phyloP scores from a whole-genome alignment of 2,113 vertebrate species.

The Galemys pyrenaicus region DNA sequence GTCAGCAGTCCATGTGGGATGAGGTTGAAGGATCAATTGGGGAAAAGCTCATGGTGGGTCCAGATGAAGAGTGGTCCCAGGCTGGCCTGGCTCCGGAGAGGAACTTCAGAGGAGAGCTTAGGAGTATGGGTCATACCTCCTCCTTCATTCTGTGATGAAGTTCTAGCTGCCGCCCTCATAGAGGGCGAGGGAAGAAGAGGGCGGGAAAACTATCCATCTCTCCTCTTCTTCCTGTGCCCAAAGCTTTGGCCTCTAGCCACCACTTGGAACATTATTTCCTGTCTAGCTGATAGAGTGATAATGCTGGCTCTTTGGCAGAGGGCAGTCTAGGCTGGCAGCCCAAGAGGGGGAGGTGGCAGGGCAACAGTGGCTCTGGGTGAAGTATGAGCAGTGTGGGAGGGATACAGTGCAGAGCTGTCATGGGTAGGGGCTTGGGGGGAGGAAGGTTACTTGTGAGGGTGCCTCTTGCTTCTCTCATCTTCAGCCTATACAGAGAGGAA shows the following conservation, averaged over 20 bases:
- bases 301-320: neutral
- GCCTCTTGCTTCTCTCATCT: neutral
- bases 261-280: constrained; percentile 13
- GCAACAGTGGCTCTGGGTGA: no score
- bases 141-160: neutral
- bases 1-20: no score
- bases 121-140: neutral
- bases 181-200: neutral
- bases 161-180: neutral
- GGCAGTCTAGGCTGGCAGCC: neutral
- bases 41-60: neutral
- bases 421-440: no score
- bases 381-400: fast-evolving
- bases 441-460: neutral
- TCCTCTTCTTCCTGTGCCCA: neutral
- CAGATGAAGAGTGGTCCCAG: neutral
- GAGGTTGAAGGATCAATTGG: neutral
- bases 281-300: neutral
- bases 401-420: neutral
- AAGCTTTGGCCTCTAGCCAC: neutral
- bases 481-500: neutral
- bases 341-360: no score
- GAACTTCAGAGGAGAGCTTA: neutral
- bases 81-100: neutral
- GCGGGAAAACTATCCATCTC: neutral